A percentile compares a stretch with the other conserved stretches of the same genome.
These are phyloP conservation scores for Fistularia commersonii DNA, from an alignment of 2,797 vertebrate species.

Conservation along the genomic window DNA sequence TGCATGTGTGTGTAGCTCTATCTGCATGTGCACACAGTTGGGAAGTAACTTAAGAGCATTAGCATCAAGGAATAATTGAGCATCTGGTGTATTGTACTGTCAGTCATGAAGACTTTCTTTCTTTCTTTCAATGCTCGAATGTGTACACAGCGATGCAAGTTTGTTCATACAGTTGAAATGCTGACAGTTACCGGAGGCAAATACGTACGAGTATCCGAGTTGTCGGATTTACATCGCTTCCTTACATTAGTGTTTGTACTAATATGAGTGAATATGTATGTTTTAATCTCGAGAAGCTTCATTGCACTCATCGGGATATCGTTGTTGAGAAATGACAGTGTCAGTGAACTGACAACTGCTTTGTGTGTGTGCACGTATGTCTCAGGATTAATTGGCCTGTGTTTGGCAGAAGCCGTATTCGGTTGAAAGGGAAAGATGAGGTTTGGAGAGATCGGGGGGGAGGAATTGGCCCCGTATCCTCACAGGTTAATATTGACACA, in stretches of 20 bases:
- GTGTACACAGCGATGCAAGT: constrained; percentile 35
- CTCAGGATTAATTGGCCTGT: constrained; percentile 83
- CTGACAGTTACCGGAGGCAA: constrained; percentile 20
- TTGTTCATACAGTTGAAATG: constrained; percentile 33
- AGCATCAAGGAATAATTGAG: constrained; percentile 26
- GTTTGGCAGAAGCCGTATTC: constrained; percentile 94
- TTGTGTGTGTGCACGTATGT: constrained; percentile 35
- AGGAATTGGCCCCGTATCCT: constrained; percentile 75
- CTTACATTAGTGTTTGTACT: constrained; percentile 43
- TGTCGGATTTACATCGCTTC: constrained; percentile 18
- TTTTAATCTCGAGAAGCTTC: constrained; percentile 88
- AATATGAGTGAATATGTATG: constrained; percentile 70
- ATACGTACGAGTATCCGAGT: constrained; percentile 23
- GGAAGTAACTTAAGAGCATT: constrained; percentile 24
- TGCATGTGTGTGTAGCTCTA: constrained; percentile 26
- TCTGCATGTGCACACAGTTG: constrained; percentile 42
- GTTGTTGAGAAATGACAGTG: constrained; percentile 89
- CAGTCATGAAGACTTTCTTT: constrained; percentile 44
- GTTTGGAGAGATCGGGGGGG: constrained; percentile 17
- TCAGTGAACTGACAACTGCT: constrained; percentile 84
- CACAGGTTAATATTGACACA: constrained; percentile 99
- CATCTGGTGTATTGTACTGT: constrained; percentile 41
- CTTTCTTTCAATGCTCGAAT: constrained; percentile 26
- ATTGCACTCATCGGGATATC: constrained; percentile 95
- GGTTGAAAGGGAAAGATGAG: constrained; percentile 81